Evolutionary conservation across 2,888 invertebrate genomes (phyloP), one percentile per base, ranked within the genome.

Genomic region (Pycnomerus fuliginosus): DNA sequence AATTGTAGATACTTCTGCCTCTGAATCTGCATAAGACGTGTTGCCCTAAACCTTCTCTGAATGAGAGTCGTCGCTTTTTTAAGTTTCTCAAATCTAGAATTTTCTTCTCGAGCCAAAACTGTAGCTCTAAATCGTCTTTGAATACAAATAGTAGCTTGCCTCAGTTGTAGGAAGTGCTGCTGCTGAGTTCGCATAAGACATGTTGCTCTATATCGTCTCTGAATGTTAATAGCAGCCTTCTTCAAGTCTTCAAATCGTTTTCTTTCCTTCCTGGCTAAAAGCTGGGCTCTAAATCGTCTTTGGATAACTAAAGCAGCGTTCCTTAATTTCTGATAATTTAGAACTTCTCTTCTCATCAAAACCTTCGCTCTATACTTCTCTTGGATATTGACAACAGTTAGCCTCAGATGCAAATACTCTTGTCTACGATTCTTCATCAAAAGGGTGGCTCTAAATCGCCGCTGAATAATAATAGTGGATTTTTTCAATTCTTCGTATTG

Each of bases 351-450:
- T 39, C 65, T 70, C 67, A 75, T 75, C 12, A 67, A 36, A 12
- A 63, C 64, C 3, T 66, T 62, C 1, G 77, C 76, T 53, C 75
- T 74, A 57, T 76, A 73, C 62, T 71, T 74, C 33, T 62, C 69
- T 53, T 84, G 83, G 30, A 83, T 62, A 2, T 51, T 50, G 10
- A 76, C 64, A 12, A 74, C 70, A 3, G 73, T 62, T 12, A 65
- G 58, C 25, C 70, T 74, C 47, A 44, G 12, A 50, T 52, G 63
- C 69, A 16, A 7, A 24, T 32, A 45, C 10, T 41, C 30, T 14
- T 13, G 31, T 20, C 16, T 50, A 2, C 54, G 40, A 16, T 22
- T n/a, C 20, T 55, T 45, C 15, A 65, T 72, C 10, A 71, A 61
- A 20, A 50, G 67, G 60, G 50, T 67, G 60, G 58, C 67, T 71